These are phyloP conservation scores for Drosophila macrospina DNA, from an alignment of 2,888 invertebrate species.

Conservation along the genomic window DNA sequence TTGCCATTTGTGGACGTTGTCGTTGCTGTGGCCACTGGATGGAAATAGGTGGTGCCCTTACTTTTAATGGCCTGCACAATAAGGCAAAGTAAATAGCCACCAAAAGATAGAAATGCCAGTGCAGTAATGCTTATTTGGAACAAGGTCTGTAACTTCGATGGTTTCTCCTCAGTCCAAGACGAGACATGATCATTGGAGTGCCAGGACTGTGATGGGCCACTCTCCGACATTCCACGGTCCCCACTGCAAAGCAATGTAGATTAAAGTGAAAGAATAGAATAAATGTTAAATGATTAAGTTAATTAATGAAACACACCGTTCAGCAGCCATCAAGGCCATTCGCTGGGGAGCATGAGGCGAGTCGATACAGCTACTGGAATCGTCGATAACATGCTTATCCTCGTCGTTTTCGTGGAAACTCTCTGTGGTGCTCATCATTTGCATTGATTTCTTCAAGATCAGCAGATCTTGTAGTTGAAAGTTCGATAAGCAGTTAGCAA, in stretches of 20 bases:
- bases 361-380: constrained; percentile 5
- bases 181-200: constrained; percentile 27
- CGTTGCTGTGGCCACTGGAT: constrained; percentile 80
- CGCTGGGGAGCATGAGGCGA: constrained; percentile 53
- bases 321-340: constrained; percentile 78
- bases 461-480: constrained; percentile 90
- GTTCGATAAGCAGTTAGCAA: constrained; percentile 87
- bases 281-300: neutral
- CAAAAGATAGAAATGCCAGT: constrained; percentile 93
- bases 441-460: constrained; percentile 86
- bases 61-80: constrained; percentile 91
- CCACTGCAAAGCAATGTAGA: neutral
- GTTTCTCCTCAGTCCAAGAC: constrained; percentile 83
- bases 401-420: neutral
- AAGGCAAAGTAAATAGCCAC: constrained; percentile 92
- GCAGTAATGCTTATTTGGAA: constrained; percentile 92
- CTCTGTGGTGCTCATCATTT: constrained; percentile 57
- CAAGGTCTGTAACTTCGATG: constrained; percentile 89
- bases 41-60: constrained; percentile 86
- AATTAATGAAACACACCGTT: constrained; percentile 63
- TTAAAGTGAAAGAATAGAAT: no score
- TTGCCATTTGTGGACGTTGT: constrained; percentile 69
- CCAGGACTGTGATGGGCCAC: constrained; percentile 27
- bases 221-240: constrained; percentile 15
- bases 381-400: neutral